phyloP scores from a whole-genome alignment of 2,797 vertebrate genomes.

The Malurus splendens region DNA sequence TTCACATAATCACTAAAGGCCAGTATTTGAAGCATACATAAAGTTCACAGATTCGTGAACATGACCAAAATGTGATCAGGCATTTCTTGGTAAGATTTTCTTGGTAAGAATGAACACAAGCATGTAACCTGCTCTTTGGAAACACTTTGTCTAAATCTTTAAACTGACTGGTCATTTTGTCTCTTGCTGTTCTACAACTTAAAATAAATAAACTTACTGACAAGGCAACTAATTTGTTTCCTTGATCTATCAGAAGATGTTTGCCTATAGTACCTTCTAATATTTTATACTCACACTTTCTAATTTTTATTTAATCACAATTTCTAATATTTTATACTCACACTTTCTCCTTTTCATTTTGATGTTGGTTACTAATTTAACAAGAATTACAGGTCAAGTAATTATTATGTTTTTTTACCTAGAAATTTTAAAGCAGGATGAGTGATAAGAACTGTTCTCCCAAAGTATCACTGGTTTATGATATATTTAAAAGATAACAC shows the following conservation, averaged over 20 bases:
- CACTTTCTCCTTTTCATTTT: background rate
- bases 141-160: background rate
- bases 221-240: background rate
- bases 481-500: background rate
- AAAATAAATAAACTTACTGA: background rate
- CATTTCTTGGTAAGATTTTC: background rate
- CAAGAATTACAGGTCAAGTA: background rate
- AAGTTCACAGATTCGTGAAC: background rate
- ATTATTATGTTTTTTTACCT: background rate
- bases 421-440: background rate
- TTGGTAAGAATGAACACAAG: background rate
- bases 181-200: background rate
- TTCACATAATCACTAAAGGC: accelerated
- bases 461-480: background rate
- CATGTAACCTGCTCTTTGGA: background rate
- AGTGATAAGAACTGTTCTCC: background rate
- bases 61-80: background rate
- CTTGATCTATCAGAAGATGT: background rate
- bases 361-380: background rate
- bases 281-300: background rate
- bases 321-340: background rate
- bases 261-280: background rate
- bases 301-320: background rate
- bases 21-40: background rate
- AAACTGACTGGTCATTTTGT: background rate